Conservation (phyloP, 2,797 vertebrate genomes). For the Phrynocephalus guinanensis region DNA sequence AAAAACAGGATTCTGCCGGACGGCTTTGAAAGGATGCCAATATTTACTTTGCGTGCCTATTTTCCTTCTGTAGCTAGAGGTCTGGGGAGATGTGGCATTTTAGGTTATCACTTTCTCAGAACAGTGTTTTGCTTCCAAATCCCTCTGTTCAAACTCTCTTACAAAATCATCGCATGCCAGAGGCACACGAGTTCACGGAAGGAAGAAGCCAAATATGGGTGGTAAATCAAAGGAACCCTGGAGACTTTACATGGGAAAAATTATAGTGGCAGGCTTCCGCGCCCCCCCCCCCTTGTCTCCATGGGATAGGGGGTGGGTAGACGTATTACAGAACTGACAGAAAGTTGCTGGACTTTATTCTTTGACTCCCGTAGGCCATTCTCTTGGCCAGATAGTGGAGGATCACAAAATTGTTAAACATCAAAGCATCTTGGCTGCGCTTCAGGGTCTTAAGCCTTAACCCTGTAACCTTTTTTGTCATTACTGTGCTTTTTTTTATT, state of each 20-base stretch:
- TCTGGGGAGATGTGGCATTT: background rate
- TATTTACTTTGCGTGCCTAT: background rate
- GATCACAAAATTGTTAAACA: conserved; percentile 45
- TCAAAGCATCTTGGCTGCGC: conserved; percentile 22
- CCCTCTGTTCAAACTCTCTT: conserved; percentile 24
- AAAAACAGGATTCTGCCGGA: background rate
- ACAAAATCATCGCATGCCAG: background rate
- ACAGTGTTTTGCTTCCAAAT: conserved; percentile 7
- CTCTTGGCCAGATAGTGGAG: conserved; percentile 41
- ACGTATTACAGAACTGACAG: background rate
- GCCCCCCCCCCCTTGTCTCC: background rate
- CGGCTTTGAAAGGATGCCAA: background rate
- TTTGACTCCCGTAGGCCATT: conserved; percentile 45
- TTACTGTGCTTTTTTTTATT: conserved; percentile 1
- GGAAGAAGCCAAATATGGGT: conserved; percentile 14
- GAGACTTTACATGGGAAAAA: conserved; percentile 26
- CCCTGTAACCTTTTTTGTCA: conserved; percentile 30
- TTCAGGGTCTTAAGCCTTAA: conserved; percentile 39
- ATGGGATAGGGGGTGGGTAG: background rate
- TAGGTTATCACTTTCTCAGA: background rate
- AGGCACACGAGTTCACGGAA: conserved; percentile 29
- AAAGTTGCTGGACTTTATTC: conserved; percentile 42
- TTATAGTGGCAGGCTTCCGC: background rate
- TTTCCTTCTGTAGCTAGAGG: conserved; percentile 32
- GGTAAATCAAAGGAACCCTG: conserved; percentile 35